Conservation (phyloP, 1,140 invertebrate species). For the Carposina sasakii region DNA sequence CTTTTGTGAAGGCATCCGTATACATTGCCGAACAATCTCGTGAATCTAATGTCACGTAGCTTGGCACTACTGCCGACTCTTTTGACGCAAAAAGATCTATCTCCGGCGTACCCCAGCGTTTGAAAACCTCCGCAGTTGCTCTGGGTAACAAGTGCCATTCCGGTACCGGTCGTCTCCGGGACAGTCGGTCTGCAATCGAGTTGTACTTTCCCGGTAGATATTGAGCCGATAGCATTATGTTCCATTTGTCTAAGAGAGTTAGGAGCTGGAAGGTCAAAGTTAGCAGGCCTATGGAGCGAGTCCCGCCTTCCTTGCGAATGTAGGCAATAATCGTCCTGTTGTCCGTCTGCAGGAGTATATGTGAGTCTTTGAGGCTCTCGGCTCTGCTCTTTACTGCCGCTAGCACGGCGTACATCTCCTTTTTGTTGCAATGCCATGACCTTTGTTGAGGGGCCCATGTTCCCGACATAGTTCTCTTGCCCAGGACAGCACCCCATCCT, state of each 20-base stretch:
- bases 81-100: slow-evolving; percentile 33
- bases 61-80: slow-evolving; percentile 19
- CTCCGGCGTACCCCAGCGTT: slow-evolving; percentile 22
- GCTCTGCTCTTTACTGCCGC: background rate
- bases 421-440: background rate
- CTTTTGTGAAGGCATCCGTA: slow-evolving; percentile 29
- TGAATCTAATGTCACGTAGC: slow-evolving; percentile 24
- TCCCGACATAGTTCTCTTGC: background rate
- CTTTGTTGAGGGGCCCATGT: background rate
- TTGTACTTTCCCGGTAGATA: slow-evolving; percentile 1
- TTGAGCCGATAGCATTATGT: background rate
- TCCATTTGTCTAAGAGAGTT: background rate
- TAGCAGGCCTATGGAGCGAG: background rate
- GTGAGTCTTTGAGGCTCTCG: background rate
- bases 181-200: slow-evolving; percentile 1
- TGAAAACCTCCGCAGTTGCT: slow-evolving; percentile 24
- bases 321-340: background rate
- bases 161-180: slow-evolving; percentile 12
- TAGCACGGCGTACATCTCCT: background rate
- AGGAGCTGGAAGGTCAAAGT: background rate
- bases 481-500: background rate
- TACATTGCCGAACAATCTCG: slow-evolving; percentile 23
- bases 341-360: background rate
- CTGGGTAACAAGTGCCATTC: slow-evolving; percentile 28
- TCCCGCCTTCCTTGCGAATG: background rate